Evolutionary conservation across 1,140 invertebrate species (phyloP), one percentile per base, ranked within the genome.

Genomic region (Aphelinus certus): DNA sequence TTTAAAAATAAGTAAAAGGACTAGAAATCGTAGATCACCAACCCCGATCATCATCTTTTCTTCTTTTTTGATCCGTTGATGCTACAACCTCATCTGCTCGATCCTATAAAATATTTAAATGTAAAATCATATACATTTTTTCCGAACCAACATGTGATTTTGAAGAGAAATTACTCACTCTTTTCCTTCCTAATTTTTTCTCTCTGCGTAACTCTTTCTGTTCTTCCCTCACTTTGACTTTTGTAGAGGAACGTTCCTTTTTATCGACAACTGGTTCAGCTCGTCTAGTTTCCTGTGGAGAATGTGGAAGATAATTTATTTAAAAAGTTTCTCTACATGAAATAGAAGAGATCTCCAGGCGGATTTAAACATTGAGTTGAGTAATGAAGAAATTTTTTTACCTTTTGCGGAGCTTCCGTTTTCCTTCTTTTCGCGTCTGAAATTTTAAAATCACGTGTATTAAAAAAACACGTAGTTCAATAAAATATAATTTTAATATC

Each of bases 401-500:
- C 93, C 92, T 95, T 95, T 85, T 91, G 91, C 82, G 90, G 88
- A 84, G 86, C 90, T 84, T 95, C 94, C 84, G 94, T 81, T 91
- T 95, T 95, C 89, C 94, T 91, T 87, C 94, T 90, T 89, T 95
- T 95, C 79, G 91, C 89, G 87, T 95, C 93, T 93, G 86, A 48
- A 88, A 71, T 2, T 57, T 45, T 6, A 45, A 6, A 0, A 65
- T 49, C 4, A 42, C 2, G 42, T 26, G 47, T 6, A 9, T 55
- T 26, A 9, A 68, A 68, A 68, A 9, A 45, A 49, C 3, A 68
- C 53, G 7, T 55, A n/a, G 42, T 68, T 43, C 26, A 26, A 26
- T 26, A 26, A 26, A 26, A 26, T 26, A 26, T 26, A 26, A 26
- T 26, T 26, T 26, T 26, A 26, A 26, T 26, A 47, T 61, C 49